Conservation (phyloP, 2,888 invertebrate genomes). For the Acanthopleura granulata region DNA sequence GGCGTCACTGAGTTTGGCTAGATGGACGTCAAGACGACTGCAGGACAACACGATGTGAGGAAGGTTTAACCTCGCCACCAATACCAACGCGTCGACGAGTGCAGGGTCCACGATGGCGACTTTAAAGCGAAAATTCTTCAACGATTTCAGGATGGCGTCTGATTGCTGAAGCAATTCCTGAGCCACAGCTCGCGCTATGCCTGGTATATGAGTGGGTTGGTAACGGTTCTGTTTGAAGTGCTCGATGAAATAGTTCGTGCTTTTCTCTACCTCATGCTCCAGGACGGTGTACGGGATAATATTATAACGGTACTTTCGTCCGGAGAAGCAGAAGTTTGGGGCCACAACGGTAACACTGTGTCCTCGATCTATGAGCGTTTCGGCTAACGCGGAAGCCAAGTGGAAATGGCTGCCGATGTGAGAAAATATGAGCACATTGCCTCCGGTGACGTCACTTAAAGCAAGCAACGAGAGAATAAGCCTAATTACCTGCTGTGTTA, state of each 20-base stretch:
- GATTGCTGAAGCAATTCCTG: background rate
- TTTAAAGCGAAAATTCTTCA: background rate
- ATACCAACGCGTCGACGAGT: background rate
- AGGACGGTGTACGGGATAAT: background rate
- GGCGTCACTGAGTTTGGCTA: background rate
- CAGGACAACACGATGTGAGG: background rate
- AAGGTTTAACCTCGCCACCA: background rate
- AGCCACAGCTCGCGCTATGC: background rate
- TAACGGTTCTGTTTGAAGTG: background rate
- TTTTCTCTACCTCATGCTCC: background rate
- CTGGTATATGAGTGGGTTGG: background rate
- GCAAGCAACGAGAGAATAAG: too few species aligned
- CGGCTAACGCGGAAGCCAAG: background rate
- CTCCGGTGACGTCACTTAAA: too few species aligned
- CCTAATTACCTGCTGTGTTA: too few species aligned
- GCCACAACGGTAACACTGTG: background rate
- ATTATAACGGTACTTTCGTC: background rate
- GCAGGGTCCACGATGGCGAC: background rate
- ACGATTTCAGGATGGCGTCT: background rate
- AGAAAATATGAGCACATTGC: background rate
- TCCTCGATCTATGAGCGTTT: background rate
- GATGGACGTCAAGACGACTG: background rate
- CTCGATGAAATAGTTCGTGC: background rate
- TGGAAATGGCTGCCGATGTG: constrained; percentile 5
- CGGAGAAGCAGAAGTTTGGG: background rate